Percentiles rank a stretch among this genome's conserved stretches.
These are phyloP conservation scores for Neria commutata DNA, from an alignment of 2,888 invertebrate genomes.

Conservation along the genomic window DNA sequence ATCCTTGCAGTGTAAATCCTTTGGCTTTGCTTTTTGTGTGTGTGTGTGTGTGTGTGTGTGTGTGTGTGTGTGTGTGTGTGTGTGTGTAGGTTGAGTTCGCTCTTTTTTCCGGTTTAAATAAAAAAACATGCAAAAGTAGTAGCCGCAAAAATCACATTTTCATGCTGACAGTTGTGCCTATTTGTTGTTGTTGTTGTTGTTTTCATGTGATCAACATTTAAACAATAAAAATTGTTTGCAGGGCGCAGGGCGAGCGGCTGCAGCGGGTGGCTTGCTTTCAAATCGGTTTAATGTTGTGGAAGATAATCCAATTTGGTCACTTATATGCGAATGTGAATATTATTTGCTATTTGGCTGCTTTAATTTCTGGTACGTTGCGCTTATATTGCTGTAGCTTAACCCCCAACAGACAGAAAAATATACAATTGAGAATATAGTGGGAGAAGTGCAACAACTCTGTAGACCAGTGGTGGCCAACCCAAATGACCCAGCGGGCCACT, in stretches of 20 bases:
- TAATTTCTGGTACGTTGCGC: too few relatives aligned
- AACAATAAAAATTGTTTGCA: conserved; percentile 45
- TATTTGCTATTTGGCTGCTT: conserved; percentile 46
- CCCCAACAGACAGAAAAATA: too few relatives aligned
- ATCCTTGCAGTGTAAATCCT: conserved; percentile 35
- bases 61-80: conserved; percentile 2
- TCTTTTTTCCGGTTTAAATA: not conserved
- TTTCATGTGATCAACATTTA: conserved; percentile 50
- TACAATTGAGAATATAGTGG: too few relatives aligned
- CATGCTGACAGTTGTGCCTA: conserved; percentile 49
- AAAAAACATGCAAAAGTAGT: not conserved
- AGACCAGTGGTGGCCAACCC: too few relatives aligned
- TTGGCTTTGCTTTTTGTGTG: conserved; percentile 4
- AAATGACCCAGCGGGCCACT: too few relatives aligned
- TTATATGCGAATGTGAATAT: conserved; percentile 59
- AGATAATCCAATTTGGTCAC: conserved; percentile 62
- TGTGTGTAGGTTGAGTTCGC: conserved; percentile 2
- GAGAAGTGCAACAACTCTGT: too few relatives aligned
- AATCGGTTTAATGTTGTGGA: conserved; percentile 59
- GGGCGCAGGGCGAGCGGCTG: conserved; percentile 11
- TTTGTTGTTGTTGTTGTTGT: conserved; percentile 22
- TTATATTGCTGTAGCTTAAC: too few relatives aligned
- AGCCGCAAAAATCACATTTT: conserved; percentile 13
- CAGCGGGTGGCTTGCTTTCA: conserved; percentile 30
- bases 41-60: conserved; percentile 4